Evolutionary conservation across 2,888 invertebrate genomes (phyloP).

Genomic region (Mamestra brassicae): DNA sequence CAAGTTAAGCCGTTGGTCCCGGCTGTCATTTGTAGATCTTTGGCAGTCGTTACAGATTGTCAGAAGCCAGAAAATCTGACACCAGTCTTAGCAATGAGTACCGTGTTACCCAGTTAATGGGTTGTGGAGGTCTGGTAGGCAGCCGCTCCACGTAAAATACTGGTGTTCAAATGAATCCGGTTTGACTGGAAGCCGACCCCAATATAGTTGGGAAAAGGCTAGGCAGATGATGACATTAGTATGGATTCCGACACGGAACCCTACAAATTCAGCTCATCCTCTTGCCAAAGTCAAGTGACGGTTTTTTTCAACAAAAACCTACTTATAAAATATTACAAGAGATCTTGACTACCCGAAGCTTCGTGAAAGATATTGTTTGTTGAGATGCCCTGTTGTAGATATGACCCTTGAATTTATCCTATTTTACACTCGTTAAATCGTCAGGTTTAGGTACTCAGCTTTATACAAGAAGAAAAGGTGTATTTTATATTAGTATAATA

Average conservation of each 20-base stretch:
- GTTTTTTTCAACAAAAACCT: conserved; percentile 25
- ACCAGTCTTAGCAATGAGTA: too few species aligned
- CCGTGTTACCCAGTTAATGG: too few species aligned
- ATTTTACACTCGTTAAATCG: conserved; percentile 7
- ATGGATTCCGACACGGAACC: not conserved
- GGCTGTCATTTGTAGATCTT: too few species aligned
- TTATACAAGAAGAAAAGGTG: not conserved
- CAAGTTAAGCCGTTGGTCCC: too few species aligned
- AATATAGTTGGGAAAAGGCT: too few species aligned
- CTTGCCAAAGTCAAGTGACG: conserved; percentile 32
- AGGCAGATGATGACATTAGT: not conserved
- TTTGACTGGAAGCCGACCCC: too few species aligned
- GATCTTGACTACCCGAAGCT: conserved; percentile 25
- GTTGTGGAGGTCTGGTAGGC: too few species aligned
- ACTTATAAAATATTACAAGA: conserved; percentile 33
- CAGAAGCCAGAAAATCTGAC: too few species aligned
- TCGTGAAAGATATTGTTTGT: conserved; percentile 18
- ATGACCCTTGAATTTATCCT: conserved; percentile 31
- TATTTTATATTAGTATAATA: not conserved
- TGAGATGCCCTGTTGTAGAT: not conserved
- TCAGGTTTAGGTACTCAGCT: not conserved
- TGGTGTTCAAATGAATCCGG: too few species aligned
- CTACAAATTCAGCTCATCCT: not conserved
- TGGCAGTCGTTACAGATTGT: too few species aligned
- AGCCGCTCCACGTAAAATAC: too few species aligned